phyloP scores from a whole-genome alignment of 2,113 vertebrate species.

The Ibidorhyncha struthersii region DNA sequence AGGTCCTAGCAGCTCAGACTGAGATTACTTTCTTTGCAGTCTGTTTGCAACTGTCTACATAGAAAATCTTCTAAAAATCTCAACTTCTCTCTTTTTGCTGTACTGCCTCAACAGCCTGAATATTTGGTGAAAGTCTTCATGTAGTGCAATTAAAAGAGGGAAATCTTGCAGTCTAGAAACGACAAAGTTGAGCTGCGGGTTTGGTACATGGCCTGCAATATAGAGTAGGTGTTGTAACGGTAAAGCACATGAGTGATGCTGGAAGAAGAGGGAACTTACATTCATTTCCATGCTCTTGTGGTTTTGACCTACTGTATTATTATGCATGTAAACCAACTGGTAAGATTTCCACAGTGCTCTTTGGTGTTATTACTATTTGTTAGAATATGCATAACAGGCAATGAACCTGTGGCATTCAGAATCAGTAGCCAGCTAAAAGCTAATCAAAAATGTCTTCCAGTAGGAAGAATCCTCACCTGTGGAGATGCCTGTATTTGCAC shows the following conservation, averaged over 20 bases:
- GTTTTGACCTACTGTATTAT: neutral
- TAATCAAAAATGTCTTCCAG: neutral
- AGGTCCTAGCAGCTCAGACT: neutral
- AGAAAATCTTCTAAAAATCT: neutral
- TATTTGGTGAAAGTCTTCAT: neutral
- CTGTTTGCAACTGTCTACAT: neutral
- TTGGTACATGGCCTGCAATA: neutral
- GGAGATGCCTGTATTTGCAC: neutral
- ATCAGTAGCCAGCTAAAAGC: neutral
- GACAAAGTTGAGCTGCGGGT: neutral
- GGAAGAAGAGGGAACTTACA: neutral
- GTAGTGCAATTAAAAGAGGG: neutral
- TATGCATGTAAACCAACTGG: neutral
- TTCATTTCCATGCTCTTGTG: neutral
- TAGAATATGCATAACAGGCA: neutral
- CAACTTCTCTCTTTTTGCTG: rapidly evolving
- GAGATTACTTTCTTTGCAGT: neutral
- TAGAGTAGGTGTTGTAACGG: neutral
- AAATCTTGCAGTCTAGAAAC: neutral
- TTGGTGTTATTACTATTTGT: neutral
- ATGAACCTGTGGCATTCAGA: neutral
- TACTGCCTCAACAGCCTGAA: neutral
- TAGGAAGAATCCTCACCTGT: neutral
- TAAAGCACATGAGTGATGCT: neutral
- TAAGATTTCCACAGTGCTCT: neutral